Conservation (phyloP, 2,797 vertebrate genomes). For the Gymnothorax reevesii region DNA sequence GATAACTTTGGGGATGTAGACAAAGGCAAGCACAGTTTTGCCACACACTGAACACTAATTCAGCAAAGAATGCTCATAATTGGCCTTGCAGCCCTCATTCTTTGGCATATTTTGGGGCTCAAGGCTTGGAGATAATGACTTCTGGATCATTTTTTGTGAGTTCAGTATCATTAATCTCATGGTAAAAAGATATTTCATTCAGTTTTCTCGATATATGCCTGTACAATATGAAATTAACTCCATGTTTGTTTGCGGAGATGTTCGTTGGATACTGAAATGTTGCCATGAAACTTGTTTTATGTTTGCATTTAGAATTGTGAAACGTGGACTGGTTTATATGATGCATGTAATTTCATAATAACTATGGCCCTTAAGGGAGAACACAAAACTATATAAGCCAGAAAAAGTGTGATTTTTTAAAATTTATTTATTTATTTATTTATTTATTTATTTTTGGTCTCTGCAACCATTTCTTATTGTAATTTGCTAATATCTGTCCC, state of each 20-base stretch:
- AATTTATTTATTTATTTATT: no score
- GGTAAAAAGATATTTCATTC: not conserved
- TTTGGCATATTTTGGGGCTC: slow-evolving; percentile 71
- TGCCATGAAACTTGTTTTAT: no score
- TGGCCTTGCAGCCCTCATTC: slow-evolving; percentile 78
- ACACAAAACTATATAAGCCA: no score
- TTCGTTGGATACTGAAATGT: no score
- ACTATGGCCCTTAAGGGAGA: no score
- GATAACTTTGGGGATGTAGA: slow-evolving; percentile 82
- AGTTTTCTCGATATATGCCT: not conserved
- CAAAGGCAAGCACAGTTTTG: slow-evolving; percentile 74
- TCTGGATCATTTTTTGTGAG: slow-evolving; percentile 75
- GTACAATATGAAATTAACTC: not conserved
- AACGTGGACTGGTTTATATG: no score
- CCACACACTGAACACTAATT: slow-evolving; percentile 81
- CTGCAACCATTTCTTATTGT: no score
- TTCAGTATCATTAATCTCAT: slow-evolving; percentile 66
- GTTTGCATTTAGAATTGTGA: no score
- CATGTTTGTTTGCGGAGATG: no score
- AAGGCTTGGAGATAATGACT: slow-evolving; percentile 79
- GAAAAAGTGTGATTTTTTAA: no score
- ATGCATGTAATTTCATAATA: no score
- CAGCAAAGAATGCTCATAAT: slow-evolving; percentile 84
- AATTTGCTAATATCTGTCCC: not conserved
- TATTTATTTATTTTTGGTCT: no score